phyloP scores from a whole-genome alignment of 2,888 invertebrate genomes.

The Coelogynopora nodosa region DNA sequence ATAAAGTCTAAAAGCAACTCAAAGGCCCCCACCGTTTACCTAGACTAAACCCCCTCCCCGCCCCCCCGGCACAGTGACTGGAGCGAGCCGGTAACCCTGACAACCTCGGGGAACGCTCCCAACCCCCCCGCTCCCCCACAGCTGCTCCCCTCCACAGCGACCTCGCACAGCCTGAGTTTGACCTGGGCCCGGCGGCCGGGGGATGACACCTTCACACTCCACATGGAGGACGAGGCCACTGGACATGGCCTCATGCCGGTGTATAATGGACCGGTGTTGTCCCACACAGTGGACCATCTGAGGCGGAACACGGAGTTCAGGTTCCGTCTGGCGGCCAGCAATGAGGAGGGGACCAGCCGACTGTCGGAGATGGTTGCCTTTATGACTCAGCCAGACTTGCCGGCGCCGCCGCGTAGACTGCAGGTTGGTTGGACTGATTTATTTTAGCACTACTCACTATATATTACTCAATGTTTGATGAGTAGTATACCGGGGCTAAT shows the following conservation, averaged over 20 bases:
- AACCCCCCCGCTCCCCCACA: slow-evolving; percentile 74
- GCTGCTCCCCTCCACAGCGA: slow-evolving; percentile 73
- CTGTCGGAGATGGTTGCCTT: slow-evolving; percentile 77
- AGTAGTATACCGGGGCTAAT: too few relatives aligned
- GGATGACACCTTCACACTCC: slow-evolving; percentile 77
- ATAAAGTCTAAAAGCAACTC: too few relatives aligned
- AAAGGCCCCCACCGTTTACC: too few relatives aligned
- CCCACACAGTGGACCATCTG: slow-evolving; percentile 70
- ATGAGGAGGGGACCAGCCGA: slow-evolving; percentile 76
- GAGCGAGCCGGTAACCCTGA: slow-evolving; percentile 61
- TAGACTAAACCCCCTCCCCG: too few relatives aligned
- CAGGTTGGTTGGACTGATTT: too few relatives aligned
- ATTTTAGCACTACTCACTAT: too few relatives aligned
- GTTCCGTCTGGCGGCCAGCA: slow-evolving; percentile 76
- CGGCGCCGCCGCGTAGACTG: slow-evolving; percentile 74
- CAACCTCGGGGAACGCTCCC: slow-evolving; percentile 77
- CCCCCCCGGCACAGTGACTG: too few relatives aligned
- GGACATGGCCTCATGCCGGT: slow-evolving; percentile 76
- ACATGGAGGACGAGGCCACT: slow-evolving; percentile 71
- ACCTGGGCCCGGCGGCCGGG: slow-evolving; percentile 73
- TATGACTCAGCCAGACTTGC: slow-evolving; percentile 75
- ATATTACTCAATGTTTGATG: too few relatives aligned
- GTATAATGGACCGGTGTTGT: slow-evolving; percentile 73
- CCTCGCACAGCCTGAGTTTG: slow-evolving; percentile 74
- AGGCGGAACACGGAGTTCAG: slow-evolving; percentile 75